A percentile compares a stretch with the other conserved stretches of the same genome.
These are phyloP conservation scores for Spilosoma lubricipeda DNA, from an alignment of 2,888 invertebrate species.

Conservation along the genomic window DNA sequence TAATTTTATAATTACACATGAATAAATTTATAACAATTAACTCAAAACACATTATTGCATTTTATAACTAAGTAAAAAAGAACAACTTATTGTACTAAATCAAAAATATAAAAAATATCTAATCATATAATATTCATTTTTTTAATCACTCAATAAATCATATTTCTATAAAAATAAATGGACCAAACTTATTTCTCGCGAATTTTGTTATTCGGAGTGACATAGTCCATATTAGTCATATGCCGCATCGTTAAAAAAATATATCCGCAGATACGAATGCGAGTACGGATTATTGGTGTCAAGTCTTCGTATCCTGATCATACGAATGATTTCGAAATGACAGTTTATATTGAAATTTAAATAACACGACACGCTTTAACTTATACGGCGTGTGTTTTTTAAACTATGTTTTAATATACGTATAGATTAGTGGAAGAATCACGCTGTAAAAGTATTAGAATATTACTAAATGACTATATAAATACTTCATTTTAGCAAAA, in stretches of 20 bases:
- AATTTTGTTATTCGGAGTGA: not conserved
- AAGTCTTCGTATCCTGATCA: not conserved
- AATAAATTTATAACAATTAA: not conserved
- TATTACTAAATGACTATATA: not conserved
- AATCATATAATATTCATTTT: not conserved
- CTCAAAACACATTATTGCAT: not conserved
- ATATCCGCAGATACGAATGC: not conserved
- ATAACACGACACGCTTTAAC: not conserved
- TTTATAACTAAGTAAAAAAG: not conserved
- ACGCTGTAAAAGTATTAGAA: not conserved
- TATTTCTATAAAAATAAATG: slow-evolving; percentile 9
- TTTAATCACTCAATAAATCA: not conserved
- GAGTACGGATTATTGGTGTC: not conserved
- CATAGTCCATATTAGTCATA: not conserved
- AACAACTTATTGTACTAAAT: not conserved
- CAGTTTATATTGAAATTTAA: not conserved
- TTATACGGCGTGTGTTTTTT: not conserved
- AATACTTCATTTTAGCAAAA: not conserved
- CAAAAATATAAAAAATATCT: not conserved
- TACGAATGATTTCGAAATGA: not conserved
- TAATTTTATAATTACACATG: not conserved
- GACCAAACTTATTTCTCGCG: not conserved
- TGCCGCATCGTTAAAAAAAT: not conserved
- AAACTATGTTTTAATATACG: not conserved
- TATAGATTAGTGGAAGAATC: not conserved